phyloP scores from a whole-genome alignment of 2,797 vertebrate genomes.

The Coranthus polyacanthus region DNA sequence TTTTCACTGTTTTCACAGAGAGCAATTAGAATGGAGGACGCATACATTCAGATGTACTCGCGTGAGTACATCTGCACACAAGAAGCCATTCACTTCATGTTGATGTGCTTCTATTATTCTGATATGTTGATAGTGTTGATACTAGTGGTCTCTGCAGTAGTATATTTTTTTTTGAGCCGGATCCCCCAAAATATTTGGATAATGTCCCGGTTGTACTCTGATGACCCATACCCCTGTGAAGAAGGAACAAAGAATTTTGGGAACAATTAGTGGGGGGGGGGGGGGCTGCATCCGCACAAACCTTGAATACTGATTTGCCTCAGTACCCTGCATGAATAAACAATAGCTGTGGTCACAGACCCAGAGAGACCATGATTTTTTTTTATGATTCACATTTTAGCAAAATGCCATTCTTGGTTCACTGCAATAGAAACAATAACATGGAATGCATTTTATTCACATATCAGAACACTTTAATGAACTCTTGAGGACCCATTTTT shows the following conservation, averaged over 20 bases:
- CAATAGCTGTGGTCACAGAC: conserved; percentile 70
- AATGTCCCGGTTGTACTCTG: conserved; percentile 37
- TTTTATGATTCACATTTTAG: conserved; percentile 41
- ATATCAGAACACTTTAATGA: neutral
- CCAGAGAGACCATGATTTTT: conserved; percentile 21
- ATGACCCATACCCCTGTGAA: conserved; percentile 46
- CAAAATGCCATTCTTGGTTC: conserved; percentile 18
- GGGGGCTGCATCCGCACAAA: conserved; percentile 65
- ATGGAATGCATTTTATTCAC: conserved; percentile 23
- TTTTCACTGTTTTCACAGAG: conserved; percentile 45
- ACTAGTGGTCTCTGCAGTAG: conserved; percentile 17
- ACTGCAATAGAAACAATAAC: conserved; percentile 7
- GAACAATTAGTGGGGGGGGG: conserved; percentile 63
- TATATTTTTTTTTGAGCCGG: conserved; percentile 39
- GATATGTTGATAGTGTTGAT: conserved; percentile 18
- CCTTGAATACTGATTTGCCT: conserved; percentile 70
- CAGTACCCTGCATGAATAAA: conserved; percentile 78
- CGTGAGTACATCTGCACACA: conserved; percentile 51
- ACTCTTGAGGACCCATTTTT: conserved; percentile 15
- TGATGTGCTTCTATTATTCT: conserved; percentile 25
- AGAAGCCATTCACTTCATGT: conserved; percentile 37
- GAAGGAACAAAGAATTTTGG: conserved; percentile 63
- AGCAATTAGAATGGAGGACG: conserved; percentile 46
- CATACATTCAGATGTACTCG: conserved; percentile 51
- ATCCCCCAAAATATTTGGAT: conserved; percentile 56